A percentile compares a stretch with the other conserved stretches of the same genome.
Conservation (phyloP, 1,140 invertebrate species). For the Campoletis sonorensis region DNA sequence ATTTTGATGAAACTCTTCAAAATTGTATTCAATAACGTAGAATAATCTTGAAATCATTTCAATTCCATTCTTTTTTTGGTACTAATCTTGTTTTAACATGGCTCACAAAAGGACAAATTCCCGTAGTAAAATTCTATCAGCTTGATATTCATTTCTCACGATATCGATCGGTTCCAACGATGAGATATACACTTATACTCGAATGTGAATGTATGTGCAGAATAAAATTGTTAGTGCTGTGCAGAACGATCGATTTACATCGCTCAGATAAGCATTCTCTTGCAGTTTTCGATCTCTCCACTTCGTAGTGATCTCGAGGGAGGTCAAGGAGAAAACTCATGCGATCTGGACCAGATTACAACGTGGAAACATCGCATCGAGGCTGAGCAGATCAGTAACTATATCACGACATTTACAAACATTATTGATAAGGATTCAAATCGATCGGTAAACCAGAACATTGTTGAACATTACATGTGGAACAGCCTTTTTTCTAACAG, state of each 20-base stretch:
- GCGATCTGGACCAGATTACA: slow-evolving; percentile 15
- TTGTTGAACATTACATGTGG: too few species aligned
- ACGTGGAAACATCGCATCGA: neutral
- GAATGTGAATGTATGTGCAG: neutral
- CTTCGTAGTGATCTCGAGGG: slow-evolving; percentile 21
- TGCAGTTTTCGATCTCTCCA: neutral
- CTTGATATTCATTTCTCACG: slow-evolving; percentile 38
- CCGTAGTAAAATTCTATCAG: slow-evolving; percentile 4
- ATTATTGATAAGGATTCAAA: neutral
- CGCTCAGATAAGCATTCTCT: neutral
- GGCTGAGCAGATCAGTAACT: neutral
- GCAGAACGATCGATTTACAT: slow-evolving; percentile 1
- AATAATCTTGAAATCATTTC: neutral
- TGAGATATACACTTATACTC: neutral
- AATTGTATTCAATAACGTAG: neutral
- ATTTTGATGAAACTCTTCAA: too few species aligned
- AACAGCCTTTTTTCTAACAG: too few species aligned
- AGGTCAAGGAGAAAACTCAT: slow-evolving; percentile 35
- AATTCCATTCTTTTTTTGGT: neutral
- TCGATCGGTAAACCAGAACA: neutral
- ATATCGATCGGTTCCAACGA: slow-evolving; percentile 37
- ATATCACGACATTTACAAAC: neutral
- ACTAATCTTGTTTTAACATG: neutral
- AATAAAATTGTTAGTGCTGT: neutral
- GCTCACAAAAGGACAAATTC: neutral